Evolutionary conservation across 2,888 invertebrate species (phyloP).

Genomic region (Julus scandinavius): DNA sequence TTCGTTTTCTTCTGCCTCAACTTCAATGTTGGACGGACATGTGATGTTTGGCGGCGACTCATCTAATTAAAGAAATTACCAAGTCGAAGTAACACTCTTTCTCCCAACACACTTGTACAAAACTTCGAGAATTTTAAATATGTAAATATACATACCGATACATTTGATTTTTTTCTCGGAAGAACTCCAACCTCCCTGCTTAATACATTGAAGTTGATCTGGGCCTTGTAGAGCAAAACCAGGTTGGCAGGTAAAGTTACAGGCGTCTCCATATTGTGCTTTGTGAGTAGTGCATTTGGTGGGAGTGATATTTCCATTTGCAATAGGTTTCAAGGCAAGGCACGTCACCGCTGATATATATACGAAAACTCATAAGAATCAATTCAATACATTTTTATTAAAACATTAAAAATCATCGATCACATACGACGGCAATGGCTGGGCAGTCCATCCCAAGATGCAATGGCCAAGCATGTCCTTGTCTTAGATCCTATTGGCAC

Average conservation of each 20-base stretch:
- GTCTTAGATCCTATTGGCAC: conserved; percentile 74
- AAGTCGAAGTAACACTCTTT: not conserved
- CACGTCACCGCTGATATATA: conserved; percentile 67
- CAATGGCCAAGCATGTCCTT: conserved; percentile 75
- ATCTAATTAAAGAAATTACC: conserved; percentile 66
- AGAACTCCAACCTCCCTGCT: conserved; percentile 71
- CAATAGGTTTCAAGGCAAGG: conserved; percentile 68
- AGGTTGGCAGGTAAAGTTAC: conserved; percentile 71
- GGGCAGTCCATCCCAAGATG: conserved; percentile 76
- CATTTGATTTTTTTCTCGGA: conserved; percentile 69
- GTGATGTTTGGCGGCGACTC: conserved; percentile 71
- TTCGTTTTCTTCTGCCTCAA: conserved; percentile 68
- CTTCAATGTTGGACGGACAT: conserved; percentile 71
- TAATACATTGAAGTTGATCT: conserved; percentile 69
- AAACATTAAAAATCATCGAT: not conserved
- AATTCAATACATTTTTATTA: not conserved
- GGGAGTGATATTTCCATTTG: conserved; percentile 71
- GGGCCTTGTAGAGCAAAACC: conserved; percentile 73
- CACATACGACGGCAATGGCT: conserved; percentile 74
- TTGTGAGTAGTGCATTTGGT: conserved; percentile 70
- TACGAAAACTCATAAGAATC: conserved; percentile 42
- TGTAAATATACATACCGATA: conserved; percentile 66
- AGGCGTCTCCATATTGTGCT: conserved; percentile 72
- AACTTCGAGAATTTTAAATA: conserved; percentile 51
- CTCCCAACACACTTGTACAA: too few relatives aligned